phyloP scores from a whole-genome alignment of 2,113 vertebrate genomes.

The Microtus richardsoni region DNA sequence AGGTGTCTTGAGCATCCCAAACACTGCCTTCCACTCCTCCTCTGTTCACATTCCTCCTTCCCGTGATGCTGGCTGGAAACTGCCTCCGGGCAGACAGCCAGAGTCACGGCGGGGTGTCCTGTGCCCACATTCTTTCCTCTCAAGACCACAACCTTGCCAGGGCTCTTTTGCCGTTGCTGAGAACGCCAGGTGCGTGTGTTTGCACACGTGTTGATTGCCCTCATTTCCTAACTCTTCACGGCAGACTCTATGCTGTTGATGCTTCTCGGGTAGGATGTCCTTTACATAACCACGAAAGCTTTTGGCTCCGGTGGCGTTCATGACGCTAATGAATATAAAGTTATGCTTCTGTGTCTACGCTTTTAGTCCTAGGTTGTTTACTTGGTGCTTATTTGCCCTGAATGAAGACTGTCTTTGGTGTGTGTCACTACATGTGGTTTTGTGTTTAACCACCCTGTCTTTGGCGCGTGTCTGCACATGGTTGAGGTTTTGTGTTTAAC shows the following conservation, averaged over 20 bases:
- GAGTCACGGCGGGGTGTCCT: no score
- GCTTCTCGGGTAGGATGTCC: background rate
- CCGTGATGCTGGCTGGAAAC: background rate
- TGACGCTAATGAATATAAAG: background rate
- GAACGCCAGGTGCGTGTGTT: background rate
- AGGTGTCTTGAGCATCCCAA: background rate
- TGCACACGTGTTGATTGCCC: background rate
- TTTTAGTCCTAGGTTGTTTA: background rate
- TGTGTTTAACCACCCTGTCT: background rate
- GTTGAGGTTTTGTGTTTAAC: background rate
- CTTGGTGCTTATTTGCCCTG: background rate
- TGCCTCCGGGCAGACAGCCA: background rate
- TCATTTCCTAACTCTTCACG: background rate
- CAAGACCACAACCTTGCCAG: background rate
- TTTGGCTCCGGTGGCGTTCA: background rate
- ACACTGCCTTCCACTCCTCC: background rate
- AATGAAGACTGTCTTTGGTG: background rate
- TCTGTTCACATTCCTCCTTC: background rate
- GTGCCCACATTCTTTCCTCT: background rate
- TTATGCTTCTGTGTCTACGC: background rate
- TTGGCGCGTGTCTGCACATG: background rate
- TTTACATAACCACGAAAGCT: background rate
- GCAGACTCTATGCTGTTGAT: background rate
- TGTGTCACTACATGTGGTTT: background rate
- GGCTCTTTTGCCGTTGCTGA: background rate